Percentiles rank a stretch among this genome's conserved stretches.
Evolutionary conservation across 2,113 vertebrate genomes (phyloP).

Genomic region (Chaetodon trifascialis): DNA sequence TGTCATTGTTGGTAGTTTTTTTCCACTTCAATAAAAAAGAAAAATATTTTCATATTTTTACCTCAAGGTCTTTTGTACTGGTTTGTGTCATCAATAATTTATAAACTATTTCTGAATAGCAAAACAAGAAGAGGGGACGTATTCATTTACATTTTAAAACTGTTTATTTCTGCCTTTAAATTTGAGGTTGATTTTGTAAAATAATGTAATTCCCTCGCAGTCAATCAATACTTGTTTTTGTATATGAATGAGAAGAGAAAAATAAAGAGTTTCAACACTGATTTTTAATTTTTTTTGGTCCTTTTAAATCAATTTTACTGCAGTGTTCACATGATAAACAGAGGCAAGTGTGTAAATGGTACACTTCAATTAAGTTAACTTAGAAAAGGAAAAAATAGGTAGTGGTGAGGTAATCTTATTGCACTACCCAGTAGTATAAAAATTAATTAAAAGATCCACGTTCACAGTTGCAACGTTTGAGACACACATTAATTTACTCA

Average conservation of each 20-base stretch:
- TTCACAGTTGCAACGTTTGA: too few relatives aligned
- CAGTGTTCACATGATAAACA: neutral
- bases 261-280: conserved; percentile 34
- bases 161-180: neutral
- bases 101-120: neutral
- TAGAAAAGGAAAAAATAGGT: too few relatives aligned
- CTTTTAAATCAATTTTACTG: neutral
- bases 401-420: too few relatives aligned
- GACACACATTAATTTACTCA: too few relatives aligned
- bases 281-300: neutral
- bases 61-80: conserved; percentile 37
- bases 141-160: neutral
- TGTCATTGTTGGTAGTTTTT: neutral
- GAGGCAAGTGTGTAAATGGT: too few relatives aligned
- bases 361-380: too few relatives aligned
- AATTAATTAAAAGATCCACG: too few relatives aligned
- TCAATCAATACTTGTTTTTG: conserved; percentile 38
- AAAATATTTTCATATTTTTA: conserved; percentile 46
- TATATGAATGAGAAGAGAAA: neutral
- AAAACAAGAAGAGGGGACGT: neutral
- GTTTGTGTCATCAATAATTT: conserved; percentile 22
- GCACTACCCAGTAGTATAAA: too few relatives aligned
- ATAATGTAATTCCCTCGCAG: conserved; percentile 14
- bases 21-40: conserved; percentile 5
- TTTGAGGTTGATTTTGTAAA: conserved; percentile 42